phyloP scores from a whole-genome alignment of 2,888 invertebrate species.

The Eustalomyia histrio region DNA sequence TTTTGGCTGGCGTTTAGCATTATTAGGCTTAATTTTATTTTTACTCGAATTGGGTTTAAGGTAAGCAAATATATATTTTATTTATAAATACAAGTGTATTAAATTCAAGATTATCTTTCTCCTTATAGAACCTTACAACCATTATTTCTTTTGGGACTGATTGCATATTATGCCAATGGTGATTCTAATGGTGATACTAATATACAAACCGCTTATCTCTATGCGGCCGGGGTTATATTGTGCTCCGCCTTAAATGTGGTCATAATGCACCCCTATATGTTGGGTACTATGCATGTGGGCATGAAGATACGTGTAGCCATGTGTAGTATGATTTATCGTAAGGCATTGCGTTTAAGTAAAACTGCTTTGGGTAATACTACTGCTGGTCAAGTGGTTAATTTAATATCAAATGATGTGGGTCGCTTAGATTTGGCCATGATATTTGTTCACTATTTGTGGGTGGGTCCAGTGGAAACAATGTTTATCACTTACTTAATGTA shows the following conservation, averaged over 20 bases:
- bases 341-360: constrained; percentile 84
- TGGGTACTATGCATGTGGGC: constrained; percentile 85
- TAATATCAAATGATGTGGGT: constrained; percentile 97
- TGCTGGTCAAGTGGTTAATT: constrained; percentile 89
- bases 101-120: neutral
- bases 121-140: constrained; percentile 83
- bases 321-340: constrained; percentile 86
- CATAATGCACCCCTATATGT: constrained; percentile 93
- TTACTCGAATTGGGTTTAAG: constrained; percentile 83
- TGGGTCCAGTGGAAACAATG: constrained; percentile 91
- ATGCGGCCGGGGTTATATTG: constrained; percentile 86
- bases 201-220: constrained; percentile 84
- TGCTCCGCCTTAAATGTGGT: constrained; percentile 88
- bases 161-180: constrained; percentile 81
- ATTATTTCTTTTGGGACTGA: constrained; percentile 83
- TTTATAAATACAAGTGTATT: neutral
- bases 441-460: constrained; percentile 94
- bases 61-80: constrained; percentile 68
- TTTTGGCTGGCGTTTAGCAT: constrained; percentile 82
- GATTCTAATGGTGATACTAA: constrained; percentile 69
- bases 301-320: constrained; percentile 85
- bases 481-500: constrained; percentile 90
- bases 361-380: constrained; percentile 88
- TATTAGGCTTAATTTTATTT: constrained; percentile 82
- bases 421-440: constrained; percentile 84